A percentile compares a stretch with the other conserved stretches of the same genome.
phyloP scores from a whole-genome alignment of 1,140 invertebrate species.

The Trichomalopsis sarcophagae region DNA sequence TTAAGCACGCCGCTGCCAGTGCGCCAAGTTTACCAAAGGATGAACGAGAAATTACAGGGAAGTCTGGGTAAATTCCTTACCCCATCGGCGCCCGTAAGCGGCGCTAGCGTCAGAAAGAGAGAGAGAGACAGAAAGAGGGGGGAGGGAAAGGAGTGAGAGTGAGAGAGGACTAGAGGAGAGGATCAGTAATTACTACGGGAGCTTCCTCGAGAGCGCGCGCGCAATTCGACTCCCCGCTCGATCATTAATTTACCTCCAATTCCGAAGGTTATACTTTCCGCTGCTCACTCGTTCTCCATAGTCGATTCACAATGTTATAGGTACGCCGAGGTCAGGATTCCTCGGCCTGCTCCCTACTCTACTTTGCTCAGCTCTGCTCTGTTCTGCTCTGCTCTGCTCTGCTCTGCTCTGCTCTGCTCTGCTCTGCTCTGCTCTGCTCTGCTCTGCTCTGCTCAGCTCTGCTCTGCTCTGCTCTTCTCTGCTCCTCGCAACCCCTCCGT shows the following conservation, averaged over 20 bases:
- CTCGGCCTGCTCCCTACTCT: too few species aligned
- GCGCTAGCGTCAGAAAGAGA: too few species aligned
- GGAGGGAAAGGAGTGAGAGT: too few species aligned
- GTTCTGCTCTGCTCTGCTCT: too few species aligned
- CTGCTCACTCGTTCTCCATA: neutral
- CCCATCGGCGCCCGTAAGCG: neutral
- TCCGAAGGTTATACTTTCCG: constrained; percentile 1
- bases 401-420: too few species aligned
- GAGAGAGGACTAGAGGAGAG: neutral
- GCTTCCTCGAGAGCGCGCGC: neutral
- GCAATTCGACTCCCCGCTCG: neutral
- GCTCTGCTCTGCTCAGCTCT: too few species aligned
- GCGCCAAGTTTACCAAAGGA: neutral
- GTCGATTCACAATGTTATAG: neutral
- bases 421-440: too few species aligned
- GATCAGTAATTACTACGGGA: neutral
- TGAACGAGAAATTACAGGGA: constrained; percentile 3
- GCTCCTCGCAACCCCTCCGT: neutral
- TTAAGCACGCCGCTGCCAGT: neutral
- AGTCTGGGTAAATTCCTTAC: constrained; percentile 3
- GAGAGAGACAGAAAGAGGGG: too few species aligned
- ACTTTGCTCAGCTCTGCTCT: too few species aligned
- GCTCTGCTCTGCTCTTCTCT: neutral
- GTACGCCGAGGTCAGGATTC: neutral
- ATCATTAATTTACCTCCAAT: constrained; percentile 4